Base-by-base conservation (phyloP, 2,888 invertebrate species). In the Tortrix viridana region DNA sequence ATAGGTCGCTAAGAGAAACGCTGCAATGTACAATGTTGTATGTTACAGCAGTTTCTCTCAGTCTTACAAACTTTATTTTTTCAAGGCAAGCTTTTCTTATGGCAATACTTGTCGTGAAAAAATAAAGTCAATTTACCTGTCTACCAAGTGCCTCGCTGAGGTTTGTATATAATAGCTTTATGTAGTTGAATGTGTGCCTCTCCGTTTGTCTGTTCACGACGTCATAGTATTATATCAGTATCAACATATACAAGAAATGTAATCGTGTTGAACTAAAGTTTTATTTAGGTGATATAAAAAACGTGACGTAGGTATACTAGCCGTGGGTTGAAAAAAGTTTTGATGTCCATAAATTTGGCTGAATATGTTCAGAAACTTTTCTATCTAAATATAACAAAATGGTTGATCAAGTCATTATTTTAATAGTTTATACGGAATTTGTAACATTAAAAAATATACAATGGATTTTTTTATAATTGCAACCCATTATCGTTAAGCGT, bases 91-190 rank as follows among this genome's bases (percentile, higher is more conserved):
- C 20, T 19, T 44, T 3, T 41, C 26, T 16, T 41, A 12, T 32
- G 32, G 32, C 16, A 16, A 41, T 6, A 26, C 14, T 41, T 41
- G 5, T n/a, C 41, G 14, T 41, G 16, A 41, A 41, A 16, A 22
- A 41, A 22, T 41, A 41, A 53, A 22, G 9, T 52, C 16, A 19
- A 43, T 53, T 56, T 43, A 23, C 65, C 65, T 76, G 76, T 79
- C 72, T 80, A 81, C 79, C 78, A 84, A 86, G 86, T 87, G 87
- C 87, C 88, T 87, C 86, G 69, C 72, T 67, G 86, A 84, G 86
- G 87, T 81, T 70, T 86, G 82, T 87, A 85, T 74, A 85, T 84
- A 86, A 16, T 88, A 88, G 86, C 86, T 86, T 84, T 82, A 85
- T 71, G 76, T 86, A 86, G 85, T 76, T 81, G 74, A 81, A 77